A percentile compares a stretch with the other conserved stretches of the same genome.
Evolutionary conservation across 1,140 invertebrate species (phyloP).

Genomic region (Formica selysi): DNA sequence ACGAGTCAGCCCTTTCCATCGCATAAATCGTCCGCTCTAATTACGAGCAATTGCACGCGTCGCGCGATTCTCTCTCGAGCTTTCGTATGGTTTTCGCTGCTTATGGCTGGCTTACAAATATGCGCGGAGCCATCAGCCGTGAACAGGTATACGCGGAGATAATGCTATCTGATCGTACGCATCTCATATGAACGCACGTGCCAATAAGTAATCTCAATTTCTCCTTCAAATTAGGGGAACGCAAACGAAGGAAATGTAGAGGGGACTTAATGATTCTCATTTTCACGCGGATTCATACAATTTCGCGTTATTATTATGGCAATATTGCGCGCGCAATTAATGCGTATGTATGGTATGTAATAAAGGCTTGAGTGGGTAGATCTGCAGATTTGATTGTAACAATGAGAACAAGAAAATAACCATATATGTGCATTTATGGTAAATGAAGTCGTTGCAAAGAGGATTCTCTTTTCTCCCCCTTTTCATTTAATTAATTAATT

Average conservation of each 20-base stretch:
- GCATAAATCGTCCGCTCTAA: conserved; percentile 58
- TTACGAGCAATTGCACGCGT: conserved; percentile 57
- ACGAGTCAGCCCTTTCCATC: conserved; percentile 60
- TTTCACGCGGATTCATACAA: neutral
- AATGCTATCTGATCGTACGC: conserved; percentile 1
- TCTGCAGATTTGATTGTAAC: conserved; percentile 19
- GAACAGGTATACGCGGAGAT: neutral
- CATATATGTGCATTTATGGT: neutral
- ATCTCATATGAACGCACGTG: too few relatives aligned
- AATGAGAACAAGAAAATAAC: conserved; percentile 10
- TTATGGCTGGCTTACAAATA: conserved; percentile 22
- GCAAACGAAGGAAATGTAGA: neutral
- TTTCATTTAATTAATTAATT: conserved; percentile 36
- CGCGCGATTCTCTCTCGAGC: conserved; percentile 23
- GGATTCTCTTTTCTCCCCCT: neutral
- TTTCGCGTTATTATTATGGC: conserved; percentile 6
- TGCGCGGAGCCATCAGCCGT: neutral
- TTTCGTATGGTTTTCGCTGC: conserved; percentile 31
- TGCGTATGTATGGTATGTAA: conserved; percentile 12
- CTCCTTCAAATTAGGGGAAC: neutral
- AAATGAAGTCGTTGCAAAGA: neutral
- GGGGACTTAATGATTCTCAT: conserved; percentile 9
- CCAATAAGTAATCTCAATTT: neutral
- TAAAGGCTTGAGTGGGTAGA: conserved; percentile 1
- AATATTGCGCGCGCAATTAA: conserved; percentile 23